A percentile compares a stretch with the other conserved stretches of the same genome.
Evolutionary conservation across 2,113 vertebrate genomes (phyloP).

Genomic region (Muscicapa adusta): DNA sequence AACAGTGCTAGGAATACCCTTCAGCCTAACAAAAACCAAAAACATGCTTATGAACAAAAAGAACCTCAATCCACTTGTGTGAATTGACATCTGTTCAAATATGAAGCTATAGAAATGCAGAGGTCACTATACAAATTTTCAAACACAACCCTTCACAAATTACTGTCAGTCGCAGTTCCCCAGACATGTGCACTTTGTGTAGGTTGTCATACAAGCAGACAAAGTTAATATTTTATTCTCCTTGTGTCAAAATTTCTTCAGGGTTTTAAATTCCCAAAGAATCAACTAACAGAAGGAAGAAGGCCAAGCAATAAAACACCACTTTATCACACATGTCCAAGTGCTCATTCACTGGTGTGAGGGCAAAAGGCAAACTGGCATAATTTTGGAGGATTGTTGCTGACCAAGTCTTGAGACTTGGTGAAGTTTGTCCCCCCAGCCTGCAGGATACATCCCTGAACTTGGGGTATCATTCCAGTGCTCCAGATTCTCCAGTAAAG

Average conservation of each 20-base stretch:
- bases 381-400: neutral
- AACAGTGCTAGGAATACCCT: neutral
- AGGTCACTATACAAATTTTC: neutral
- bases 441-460: neutral
- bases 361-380: neutral
- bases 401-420: neutral
- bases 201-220: neutral
- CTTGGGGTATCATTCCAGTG: neutral
- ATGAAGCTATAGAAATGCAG: neutral
- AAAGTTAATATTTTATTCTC: neutral
- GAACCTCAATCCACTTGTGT: neutral
- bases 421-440: neutral
- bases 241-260: neutral
- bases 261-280: neutral
- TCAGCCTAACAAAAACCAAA: neutral
- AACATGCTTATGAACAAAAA: neutral
- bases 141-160: neutral
- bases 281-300: neutral
- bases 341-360: neutral
- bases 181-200: neutral
- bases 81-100: neutral
- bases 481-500: neutral
- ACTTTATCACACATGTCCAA: rapidly evolving
- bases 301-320: neutral
- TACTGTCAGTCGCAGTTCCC: neutral